Evolutionary conservation across 2,113 vertebrate species (phyloP).

Genomic region (Leptobrachium leishanense): DNA sequence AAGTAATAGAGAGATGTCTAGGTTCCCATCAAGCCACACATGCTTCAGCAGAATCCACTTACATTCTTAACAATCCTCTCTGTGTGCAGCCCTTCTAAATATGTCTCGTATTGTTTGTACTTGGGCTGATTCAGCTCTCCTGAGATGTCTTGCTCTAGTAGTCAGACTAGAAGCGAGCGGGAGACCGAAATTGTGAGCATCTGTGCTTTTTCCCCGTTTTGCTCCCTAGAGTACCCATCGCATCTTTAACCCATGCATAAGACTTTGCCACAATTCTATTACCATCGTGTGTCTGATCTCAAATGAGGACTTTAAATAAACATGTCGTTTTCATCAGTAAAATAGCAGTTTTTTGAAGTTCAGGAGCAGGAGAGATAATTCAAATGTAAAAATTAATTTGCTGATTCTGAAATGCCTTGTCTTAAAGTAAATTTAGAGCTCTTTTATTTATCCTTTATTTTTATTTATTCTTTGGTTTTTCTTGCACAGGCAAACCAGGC

Average conservation of each 20-base stretch:
- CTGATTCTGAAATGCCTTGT: too few species aligned
- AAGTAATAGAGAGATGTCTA: slow-evolving; percentile 31
- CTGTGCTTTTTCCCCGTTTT: slow-evolving; percentile 24
- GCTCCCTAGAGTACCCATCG: slow-evolving; percentile 7
- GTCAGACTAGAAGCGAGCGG: slow-evolving; percentile 17
- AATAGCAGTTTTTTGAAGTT: background rate
- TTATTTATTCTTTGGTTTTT: too few species aligned
- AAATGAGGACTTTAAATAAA: background rate
- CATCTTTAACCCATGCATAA: slow-evolving; percentile 29
- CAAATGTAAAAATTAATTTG: too few species aligned
- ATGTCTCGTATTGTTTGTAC: slow-evolving; percentile 11
- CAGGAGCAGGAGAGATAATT: too few species aligned
- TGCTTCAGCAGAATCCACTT: slow-evolving; percentile 44
- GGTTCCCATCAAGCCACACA: slow-evolving; percentile 27
- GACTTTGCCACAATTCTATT: background rate
- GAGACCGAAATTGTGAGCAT: slow-evolving; percentile 39
- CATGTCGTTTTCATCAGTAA: background rate
- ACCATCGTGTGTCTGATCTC: background rate
- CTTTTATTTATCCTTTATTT: too few species aligned
- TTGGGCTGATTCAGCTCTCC: slow-evolving; percentile 44
- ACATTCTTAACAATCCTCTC: slow-evolving; percentile 40
- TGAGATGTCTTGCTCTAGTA: slow-evolving; percentile 41
- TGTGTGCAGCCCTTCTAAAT: slow-evolving; percentile 11
- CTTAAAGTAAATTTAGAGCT: too few species aligned
- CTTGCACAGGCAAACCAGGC: too few species aligned